These are phyloP conservation scores for Lutjanus campechanus DNA, from an alignment of 2,797 vertebrate species.

Conservation along the genomic window DNA sequence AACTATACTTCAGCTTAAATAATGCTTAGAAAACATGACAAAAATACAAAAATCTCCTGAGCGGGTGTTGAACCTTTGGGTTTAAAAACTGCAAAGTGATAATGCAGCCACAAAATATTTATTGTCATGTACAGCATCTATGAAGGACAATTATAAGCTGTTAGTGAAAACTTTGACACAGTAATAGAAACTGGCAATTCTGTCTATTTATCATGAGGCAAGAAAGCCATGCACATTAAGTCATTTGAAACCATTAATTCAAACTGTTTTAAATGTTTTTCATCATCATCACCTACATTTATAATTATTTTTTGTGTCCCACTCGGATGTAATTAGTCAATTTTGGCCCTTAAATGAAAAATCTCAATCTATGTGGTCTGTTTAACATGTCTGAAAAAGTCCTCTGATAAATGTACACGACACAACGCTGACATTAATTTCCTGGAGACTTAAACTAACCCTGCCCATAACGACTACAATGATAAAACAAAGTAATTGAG, in stretches of 20 bases:
- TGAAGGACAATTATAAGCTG: neutral
- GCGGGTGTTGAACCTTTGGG: neutral
- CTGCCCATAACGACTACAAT: too few species aligned
- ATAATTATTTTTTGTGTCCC: neutral
- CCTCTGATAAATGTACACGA: neutral
- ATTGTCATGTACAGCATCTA: neutral
- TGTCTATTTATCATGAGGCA: neutral
- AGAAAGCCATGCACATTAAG: neutral
- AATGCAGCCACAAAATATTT: neutral
- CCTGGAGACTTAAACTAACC: too few species aligned
- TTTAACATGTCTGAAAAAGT: constrained; percentile 3
- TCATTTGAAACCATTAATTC: constrained; percentile 5
- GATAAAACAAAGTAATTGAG: too few species aligned
- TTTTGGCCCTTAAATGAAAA: neutral
- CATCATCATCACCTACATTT: constrained; percentile 8
- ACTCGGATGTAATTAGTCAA: neutral
- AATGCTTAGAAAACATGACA: neutral
- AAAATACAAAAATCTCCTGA: neutral
- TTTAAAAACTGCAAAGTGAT: neutral
- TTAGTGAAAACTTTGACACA: neutral
- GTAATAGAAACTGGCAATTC: neutral
- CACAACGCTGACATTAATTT: too few species aligned
- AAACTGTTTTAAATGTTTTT: neutral
- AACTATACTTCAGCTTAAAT: neutral
- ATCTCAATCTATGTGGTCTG: neutral